Evolutionary conservation across 2,888 invertebrate genomes (phyloP).

Genomic region (Tuberolachnus salignus): DNA sequence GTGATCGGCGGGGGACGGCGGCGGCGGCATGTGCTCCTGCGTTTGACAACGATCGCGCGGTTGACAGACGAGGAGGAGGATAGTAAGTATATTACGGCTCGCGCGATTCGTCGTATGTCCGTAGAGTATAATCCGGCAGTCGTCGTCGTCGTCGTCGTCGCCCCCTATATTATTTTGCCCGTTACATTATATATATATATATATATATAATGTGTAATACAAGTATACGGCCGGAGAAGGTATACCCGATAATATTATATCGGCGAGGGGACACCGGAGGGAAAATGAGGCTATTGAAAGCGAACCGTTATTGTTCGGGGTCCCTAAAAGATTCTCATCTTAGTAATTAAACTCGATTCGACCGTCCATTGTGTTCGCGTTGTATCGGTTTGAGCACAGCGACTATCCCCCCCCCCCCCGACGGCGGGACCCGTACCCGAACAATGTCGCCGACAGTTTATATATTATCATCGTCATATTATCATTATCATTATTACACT

Average conservation of each 20-base stretch:
- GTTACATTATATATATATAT: not conserved
- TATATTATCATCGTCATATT: too few species aligned
- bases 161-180: constrained; percentile 25
- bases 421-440: too few species aligned
- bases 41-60: constrained; percentile 33
- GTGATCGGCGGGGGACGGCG: constrained; percentile 1
- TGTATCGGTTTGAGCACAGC: constrained; percentile 36
- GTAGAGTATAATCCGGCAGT: not conserved
- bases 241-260: not conserved
- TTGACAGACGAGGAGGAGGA: too few species aligned
- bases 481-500: too few species aligned
- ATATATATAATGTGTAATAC: not conserved
- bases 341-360: constrained; percentile 47
- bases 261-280: not conserved
- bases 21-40: constrained; percentile 28
- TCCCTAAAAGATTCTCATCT: constrained; percentile 47
- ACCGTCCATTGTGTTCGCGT: constrained; percentile 43
- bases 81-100: constrained; percentile 4
- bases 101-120: constrained; percentile 17
- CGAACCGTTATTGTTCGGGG: constrained; percentile 36
- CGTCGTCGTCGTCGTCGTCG: not conserved
- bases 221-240: too few species aligned
- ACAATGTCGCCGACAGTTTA: too few species aligned
- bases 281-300: constrained; percentile 27
- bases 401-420: not conserved